Evolutionary conservation across 92 coral and sea anemone species (phyloP).

Genomic region (Pocillopora grandis): DNA sequence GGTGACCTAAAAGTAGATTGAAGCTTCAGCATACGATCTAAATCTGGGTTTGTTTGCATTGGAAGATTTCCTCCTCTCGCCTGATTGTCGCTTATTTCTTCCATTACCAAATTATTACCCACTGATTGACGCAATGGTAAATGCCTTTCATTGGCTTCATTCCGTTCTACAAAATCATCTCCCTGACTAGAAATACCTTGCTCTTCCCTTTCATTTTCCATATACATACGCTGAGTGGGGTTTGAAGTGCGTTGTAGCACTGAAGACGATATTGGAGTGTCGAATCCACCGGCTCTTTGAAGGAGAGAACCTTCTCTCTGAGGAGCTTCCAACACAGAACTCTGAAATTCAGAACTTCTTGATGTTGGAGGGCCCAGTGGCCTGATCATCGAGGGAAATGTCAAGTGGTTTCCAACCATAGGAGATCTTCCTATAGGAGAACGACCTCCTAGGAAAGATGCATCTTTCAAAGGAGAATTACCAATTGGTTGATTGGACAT

Average conservation of each 20-base stretch:
- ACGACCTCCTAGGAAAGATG: conserved; percentile 1
- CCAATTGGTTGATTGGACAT: conserved; percentile 19
- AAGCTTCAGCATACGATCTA: conserved; percentile 28
- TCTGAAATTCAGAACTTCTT: conserved; percentile 13
- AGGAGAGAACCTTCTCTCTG: conserved; percentile 29
- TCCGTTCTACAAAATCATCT: conserved; percentile 5
- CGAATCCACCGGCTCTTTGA: conserved; percentile 47
- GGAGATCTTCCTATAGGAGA: conserved; percentile 24
- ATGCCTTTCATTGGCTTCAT: conserved; percentile 15
- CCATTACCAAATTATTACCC: conserved; percentile 54
- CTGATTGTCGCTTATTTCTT: conserved; percentile 61
- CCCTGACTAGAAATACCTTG: conserved; percentile 7
- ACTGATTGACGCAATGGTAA: neutral
- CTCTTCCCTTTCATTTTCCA: conserved; percentile 18
- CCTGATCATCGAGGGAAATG: neutral
- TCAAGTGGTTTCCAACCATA: neutral
- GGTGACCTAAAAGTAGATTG: conserved; percentile 12
- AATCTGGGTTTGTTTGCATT: conserved; percentile 26
- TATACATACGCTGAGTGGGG: conserved; percentile 34
- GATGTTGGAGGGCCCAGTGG: conserved; percentile 12
- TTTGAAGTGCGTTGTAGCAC: conserved; percentile 12
- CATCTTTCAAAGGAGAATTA: conserved; percentile 11
- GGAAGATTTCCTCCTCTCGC: conserved; percentile 69
- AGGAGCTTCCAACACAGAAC: conserved; percentile 1
- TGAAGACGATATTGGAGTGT: conserved; percentile 10